Evolutionary conservation across 2,888 invertebrate species (phyloP).

Genomic region (Sminthurinus aureus): DNA sequence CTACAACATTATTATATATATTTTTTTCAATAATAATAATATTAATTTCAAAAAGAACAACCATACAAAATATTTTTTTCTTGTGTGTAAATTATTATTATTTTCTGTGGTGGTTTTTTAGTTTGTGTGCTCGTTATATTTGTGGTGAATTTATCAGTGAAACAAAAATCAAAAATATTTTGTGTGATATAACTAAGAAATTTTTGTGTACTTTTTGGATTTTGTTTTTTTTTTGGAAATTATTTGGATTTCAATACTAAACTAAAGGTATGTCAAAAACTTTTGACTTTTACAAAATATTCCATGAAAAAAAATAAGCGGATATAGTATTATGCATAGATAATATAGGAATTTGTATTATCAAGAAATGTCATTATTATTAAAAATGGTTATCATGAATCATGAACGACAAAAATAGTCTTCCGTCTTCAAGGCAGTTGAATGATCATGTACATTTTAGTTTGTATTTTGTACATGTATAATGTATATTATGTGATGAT

Average conservation of each 20-base stretch:
- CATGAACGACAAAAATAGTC: constrained; percentile 13
- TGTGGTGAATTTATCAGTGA: neutral
- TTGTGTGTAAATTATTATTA: too few species aligned
- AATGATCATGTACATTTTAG: neutral
- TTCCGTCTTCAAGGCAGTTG: constrained; percentile 28
- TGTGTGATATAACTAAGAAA: neutral
- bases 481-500: neutral
- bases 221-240: too few species aligned
- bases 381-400: too few species aligned
- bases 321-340: too few species aligned
- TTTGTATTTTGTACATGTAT: too few species aligned
- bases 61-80: neutral
- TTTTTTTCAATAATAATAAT: neutral
- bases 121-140: neutral
- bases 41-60: neutral
- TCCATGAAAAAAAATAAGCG: too few species aligned
- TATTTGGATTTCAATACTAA: too few species aligned
- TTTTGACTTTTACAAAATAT: too few species aligned
- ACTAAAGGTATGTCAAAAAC: too few species aligned
- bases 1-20: neutral
- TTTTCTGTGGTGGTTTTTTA: neutral
- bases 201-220: neutral
- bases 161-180: too few species aligned
- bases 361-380: too few species aligned
- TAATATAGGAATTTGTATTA: too few species aligned